phyloP scores from a whole-genome alignment of 2,888 invertebrate species.

The Diadromus collaris region DNA sequence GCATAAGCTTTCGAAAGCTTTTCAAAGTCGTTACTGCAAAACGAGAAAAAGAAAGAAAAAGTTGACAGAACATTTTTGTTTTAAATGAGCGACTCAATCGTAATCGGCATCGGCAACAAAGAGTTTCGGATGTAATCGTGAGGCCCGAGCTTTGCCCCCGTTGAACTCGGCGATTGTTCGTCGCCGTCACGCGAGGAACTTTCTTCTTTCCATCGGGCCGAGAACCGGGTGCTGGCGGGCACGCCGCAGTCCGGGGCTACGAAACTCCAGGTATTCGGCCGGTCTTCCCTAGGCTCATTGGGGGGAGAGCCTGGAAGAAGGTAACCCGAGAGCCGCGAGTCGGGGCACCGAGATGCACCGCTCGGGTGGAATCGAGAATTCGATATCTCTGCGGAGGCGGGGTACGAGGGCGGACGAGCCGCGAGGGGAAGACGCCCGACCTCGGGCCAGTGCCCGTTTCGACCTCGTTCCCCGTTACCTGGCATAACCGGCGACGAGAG shows the following conservation, averaged over 20 bases:
- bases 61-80: not conserved
- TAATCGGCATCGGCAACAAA: not conserved
- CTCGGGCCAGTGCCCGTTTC: constrained; percentile 47
- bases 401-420: constrained; percentile 30
- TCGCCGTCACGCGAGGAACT: constrained; percentile 43
- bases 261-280: constrained; percentile 52
- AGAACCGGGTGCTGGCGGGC: constrained; percentile 16
- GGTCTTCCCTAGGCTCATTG: constrained; percentile 30
- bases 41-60: constrained; percentile 1
- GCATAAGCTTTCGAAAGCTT: not conserved
- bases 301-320: constrained; percentile 36
- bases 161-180: constrained; percentile 46
- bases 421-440: constrained; percentile 51
- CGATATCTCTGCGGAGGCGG: constrained; percentile 61
- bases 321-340: constrained; percentile 57
- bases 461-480: constrained; percentile 45
- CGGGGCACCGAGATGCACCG: constrained; percentile 57
- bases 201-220: constrained; percentile 39
- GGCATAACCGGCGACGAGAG: constrained; percentile 53
- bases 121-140: constrained; percentile 42
- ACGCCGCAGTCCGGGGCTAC: constrained; percentile 33
- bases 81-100: constrained; percentile 1
- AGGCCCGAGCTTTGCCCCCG: constrained; percentile 41
- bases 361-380: constrained; percentile 58
- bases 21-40: constrained; percentile 1